A percentile compares a stretch with the other conserved stretches of the same genome.
Evolutionary conservation across 2,113 vertebrate genomes (phyloP).

Genomic region (Rhinoptilus africanus): DNA sequence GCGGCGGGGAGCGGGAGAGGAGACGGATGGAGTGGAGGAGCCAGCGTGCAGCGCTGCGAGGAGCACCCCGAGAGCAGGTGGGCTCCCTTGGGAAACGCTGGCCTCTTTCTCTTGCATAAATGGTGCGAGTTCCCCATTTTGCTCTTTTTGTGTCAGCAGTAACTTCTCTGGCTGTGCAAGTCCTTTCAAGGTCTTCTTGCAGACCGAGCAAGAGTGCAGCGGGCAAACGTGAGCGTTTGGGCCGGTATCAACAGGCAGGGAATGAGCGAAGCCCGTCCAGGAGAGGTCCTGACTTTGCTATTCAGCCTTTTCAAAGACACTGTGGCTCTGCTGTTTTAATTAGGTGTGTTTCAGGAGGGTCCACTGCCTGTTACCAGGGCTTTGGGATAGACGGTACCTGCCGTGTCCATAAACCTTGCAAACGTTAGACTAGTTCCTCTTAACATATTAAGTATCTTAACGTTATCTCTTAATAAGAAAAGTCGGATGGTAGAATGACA

Average conservation of each 20-base stretch:
- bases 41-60: accelerated
- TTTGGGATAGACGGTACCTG: not conserved
- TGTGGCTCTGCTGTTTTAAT: not conserved
- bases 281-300: not conserved
- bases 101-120: not conserved
- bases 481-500: not conserved
- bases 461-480: not conserved
- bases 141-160: not conserved
- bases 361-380: not conserved
- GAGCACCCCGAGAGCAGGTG: not conserved
- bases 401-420: not conserved
- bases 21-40: not conserved
- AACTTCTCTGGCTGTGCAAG: not conserved
- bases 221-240: not conserved
- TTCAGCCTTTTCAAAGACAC: not conserved
- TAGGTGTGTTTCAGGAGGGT: not conserved
- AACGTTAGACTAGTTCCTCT: accelerated
- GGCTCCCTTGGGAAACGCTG: not conserved
- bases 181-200: not conserved
- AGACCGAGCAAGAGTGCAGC: not conserved
- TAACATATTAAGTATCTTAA: not conserved
- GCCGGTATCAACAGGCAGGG: not conserved
- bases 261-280: not conserved
- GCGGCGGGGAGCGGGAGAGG: accelerated
- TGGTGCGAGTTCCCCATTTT: accelerated